Evolutionary conservation across 2,888 invertebrate genomes (phyloP).

Genomic region (Epistrophe grossulariae): DNA sequence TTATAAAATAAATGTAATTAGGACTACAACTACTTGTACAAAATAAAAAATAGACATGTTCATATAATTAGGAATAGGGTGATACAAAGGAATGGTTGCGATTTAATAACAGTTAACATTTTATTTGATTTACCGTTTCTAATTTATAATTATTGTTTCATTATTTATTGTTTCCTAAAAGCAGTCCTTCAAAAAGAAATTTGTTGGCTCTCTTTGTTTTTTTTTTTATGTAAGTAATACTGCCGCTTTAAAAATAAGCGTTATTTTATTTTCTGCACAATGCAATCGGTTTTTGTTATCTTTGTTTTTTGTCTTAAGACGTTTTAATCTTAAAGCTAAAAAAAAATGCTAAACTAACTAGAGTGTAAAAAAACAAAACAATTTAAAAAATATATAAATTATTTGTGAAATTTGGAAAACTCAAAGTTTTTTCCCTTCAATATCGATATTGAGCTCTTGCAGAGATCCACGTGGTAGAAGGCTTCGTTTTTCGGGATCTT

Average conservation of each 20-base stretch:
- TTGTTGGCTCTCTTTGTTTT: conserved; percentile 42
- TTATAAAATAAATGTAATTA: conserved; percentile 59
- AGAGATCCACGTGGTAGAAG: conserved; percentile 83
- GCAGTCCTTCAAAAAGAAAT: conserved; percentile 43
- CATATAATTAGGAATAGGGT: conserved; percentile 54
- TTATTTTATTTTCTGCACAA: conserved; percentile 50
- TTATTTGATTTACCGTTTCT: conserved; percentile 10
- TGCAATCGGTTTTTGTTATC: conserved; percentile 20
- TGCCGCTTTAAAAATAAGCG: conserved; percentile 74
- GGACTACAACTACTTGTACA: conserved; percentile 36
- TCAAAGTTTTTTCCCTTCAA: conserved; percentile 82
- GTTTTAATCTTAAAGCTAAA: conserved; percentile 49
- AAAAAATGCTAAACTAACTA: conserved; percentile 26
- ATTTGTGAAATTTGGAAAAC: conserved; percentile 10
- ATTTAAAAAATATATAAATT: conserved; percentile 38
- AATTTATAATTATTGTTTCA: conserved; percentile 40
- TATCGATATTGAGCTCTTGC: conserved; percentile 82
- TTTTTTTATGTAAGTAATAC: conserved; percentile 68
- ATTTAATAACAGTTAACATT: conserved; percentile 54
- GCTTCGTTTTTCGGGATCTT: conserved; percentile 86
- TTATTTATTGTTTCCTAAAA: conserved; percentile 40
- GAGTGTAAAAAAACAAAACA: conserved; percentile 18
- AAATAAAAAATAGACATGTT: conserved; percentile 12
- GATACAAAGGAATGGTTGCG: conserved; percentile 69
- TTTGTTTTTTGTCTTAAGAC: conserved; percentile 55